Conservation (phyloP, 2,888 invertebrate species). For the Orthonevra nobilis region DNA sequence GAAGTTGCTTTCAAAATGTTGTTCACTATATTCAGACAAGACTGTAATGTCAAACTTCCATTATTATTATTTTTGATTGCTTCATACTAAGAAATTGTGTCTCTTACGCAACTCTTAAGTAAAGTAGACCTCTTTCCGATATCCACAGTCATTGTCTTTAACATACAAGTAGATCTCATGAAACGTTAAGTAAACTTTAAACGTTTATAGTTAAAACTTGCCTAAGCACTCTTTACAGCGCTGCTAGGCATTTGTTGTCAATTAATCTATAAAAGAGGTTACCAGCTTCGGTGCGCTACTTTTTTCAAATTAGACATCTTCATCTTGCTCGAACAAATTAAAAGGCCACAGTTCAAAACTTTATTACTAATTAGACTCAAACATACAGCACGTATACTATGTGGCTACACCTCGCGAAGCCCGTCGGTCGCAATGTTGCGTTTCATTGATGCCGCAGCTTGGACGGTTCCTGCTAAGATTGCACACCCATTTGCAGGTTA, state of each 20-base stretch:
- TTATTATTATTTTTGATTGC: no score
- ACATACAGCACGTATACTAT: slow-evolving; percentile 1
- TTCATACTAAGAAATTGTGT: no score
- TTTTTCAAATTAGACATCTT: not conserved
- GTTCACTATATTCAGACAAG: no score
- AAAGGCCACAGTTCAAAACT: slow-evolving; percentile 61
- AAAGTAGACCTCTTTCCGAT: no score
- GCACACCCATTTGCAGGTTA: slow-evolving; percentile 15
- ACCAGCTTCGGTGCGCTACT: not conserved
- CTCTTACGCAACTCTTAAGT: no score
- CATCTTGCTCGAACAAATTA: slow-evolving; percentile 31
- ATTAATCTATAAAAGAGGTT: slow-evolving; percentile 17
- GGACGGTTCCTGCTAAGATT: slow-evolving; percentile 25
- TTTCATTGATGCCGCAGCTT: slow-evolving; percentile 46
- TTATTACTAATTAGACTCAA: slow-evolving; percentile 55
- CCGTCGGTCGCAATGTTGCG: slow-evolving; percentile 49
- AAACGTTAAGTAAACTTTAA: no score
- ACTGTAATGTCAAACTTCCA: no score
- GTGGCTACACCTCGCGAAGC: slow-evolving; percentile 21
- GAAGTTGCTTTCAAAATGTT: no score
- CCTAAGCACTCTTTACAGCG: no score
- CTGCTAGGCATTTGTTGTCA: slow-evolving; percentile 35
- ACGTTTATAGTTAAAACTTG: no score
- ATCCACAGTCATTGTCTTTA: no score
- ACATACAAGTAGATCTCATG: no score